A percentile compares a stretch with the other conserved stretches of the same genome.
Evolutionary conservation across 2,888 invertebrate genomes (phyloP).

Genomic region (Synanthedon tipuliformis): DNA sequence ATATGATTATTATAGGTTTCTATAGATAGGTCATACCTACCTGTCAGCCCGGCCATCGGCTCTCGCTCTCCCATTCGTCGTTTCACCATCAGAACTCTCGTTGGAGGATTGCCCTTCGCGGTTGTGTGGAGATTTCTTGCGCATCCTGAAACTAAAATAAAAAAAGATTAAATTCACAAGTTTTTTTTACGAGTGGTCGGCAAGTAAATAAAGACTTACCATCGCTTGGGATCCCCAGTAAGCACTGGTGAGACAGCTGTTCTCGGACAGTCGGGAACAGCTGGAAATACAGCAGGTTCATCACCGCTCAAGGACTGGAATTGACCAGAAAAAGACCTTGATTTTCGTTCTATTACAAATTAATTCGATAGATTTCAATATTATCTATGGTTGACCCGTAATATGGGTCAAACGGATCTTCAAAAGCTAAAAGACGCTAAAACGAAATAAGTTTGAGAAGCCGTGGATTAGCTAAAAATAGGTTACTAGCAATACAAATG

Average conservation of each 20-base stretch:
- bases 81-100: conserved; percentile 51
- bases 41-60: conserved; percentile 34
- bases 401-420: not conserved
- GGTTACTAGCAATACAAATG: too few relatives aligned
- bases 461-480: too few relatives aligned
- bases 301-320: conserved; percentile 24
- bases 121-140: conserved; percentile 30
- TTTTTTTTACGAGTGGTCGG: too few relatives aligned
- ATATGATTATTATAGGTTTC: too few relatives aligned
- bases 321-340: too few relatives aligned
- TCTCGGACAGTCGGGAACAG: conserved; percentile 28
- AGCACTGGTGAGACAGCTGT: conserved; percentile 14
- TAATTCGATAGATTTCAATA: too few relatives aligned
- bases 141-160: conserved; percentile 25
- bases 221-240: conserved; percentile 33
- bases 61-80: conserved; percentile 16
- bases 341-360: too few relatives aligned
- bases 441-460: too few relatives aligned
- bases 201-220: conserved; percentile 19
- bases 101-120: conserved; percentile 35
- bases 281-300: conserved; percentile 19
- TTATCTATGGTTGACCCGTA: not conserved
- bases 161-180: not conserved
- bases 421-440: too few relatives aligned
- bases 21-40: too few relatives aligned